Conservation (phyloP, 2,888 invertebrate species). For the Conistra vaccinii region DNA sequence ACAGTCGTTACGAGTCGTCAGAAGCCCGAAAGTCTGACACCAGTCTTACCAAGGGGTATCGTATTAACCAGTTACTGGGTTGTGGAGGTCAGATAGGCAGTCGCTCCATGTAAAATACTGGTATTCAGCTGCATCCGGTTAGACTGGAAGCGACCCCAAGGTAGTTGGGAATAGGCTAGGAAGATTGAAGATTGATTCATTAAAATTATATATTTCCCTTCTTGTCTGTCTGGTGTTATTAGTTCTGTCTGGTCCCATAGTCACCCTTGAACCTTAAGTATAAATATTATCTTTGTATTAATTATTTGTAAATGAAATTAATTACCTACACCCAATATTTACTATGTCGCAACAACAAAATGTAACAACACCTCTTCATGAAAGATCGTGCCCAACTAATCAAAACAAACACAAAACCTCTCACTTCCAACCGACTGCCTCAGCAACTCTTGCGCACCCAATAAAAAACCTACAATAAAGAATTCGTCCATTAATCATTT, state of each 20-base stretch:
- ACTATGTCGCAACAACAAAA: conserved; percentile 28
- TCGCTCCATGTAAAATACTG: no score
- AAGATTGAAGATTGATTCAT: no score
- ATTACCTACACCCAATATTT: neutral
- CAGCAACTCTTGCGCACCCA: conserved; percentile 41
- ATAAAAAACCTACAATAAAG: conserved; percentile 60
- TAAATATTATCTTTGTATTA: neutral
- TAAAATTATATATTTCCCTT: no score
- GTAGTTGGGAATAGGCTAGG: no score
- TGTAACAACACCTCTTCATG: conserved; percentile 27
- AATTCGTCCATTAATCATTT: conserved; percentile 59
- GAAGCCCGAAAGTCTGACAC: no score
- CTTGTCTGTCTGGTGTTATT: neutral
- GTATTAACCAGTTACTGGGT: no score
- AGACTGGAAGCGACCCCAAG: no score
- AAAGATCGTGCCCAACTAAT: conserved; percentile 47
- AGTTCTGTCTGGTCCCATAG: neutral
- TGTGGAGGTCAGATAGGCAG: no score
- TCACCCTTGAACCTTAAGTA: neutral
- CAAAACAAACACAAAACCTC: conserved; percentile 53
- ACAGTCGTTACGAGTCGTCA: no score
- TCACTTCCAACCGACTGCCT: conserved; percentile 48
- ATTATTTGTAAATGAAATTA: neutral
- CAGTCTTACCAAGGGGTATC: no score
- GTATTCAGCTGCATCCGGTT: no score